Evolutionary conservation across 2,797 vertebrate genomes (phyloP), one percentile per base, ranked within the genome.

Genomic region (Pseudopleuronectes americanus): DNA sequence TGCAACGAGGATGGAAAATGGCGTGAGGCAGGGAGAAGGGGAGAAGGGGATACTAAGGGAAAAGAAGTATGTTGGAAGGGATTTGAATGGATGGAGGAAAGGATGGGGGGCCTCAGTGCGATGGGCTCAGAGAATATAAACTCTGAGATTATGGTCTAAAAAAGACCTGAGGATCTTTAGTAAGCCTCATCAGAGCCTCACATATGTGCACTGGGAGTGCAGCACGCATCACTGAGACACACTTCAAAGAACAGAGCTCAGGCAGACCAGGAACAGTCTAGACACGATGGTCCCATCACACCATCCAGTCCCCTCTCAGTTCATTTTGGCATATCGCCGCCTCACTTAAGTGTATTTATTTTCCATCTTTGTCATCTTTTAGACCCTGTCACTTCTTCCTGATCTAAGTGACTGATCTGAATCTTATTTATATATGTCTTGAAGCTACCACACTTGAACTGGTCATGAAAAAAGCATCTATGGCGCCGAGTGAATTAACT

Each of bases 231-330:
- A 24, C 80, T 26, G 74, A 84, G 38, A 1, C 72, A 38, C 64
- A 86, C 88, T 87, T 92, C 87, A 91, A 91, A 92, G 86, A 55
- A 68, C 67, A 13, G 59, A 66, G 84, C 78, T 84, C 75, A 70
- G 81, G 87, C 84, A 85, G 81, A 86, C 86, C 62, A 77, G 74
- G 74, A 87, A 79, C 75, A 57, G 90, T 92, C 92, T 87, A 87
- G 90, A 92, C 92, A 88, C 59, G 84, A 56, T 89, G 80, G 84
- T 80, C 72, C 75, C 74, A 81, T 87, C 76, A 55, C 74, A 68
- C 80, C 73, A 79, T 65, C 80, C 58, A 65, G 63, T 67, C 68
- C 66, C 62, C 62, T 38, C 68, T 79, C 64, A 68, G 55, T 82
- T 84, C 80, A n/a, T 51, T 52, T 66, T 82, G 75, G 70, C 59